Evolutionary conservation across 2,113 vertebrate genomes (phyloP).

Genomic region (Tragelaphus imberbis): DNA sequence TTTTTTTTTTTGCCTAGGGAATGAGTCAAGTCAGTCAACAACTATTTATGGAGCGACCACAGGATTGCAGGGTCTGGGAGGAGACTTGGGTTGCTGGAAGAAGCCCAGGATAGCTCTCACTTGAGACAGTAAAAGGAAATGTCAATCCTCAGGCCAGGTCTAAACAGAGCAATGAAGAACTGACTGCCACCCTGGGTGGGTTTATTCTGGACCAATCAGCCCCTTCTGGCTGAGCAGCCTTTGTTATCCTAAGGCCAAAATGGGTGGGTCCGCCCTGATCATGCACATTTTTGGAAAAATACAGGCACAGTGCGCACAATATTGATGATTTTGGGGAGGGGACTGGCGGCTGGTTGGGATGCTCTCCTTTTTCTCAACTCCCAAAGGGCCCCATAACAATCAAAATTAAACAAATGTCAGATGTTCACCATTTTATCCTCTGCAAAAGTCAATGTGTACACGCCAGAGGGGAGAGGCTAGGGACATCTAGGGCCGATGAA

Average conservation of each 20-base stretch:
- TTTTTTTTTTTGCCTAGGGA: conserved; percentile 22
- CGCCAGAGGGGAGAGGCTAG: not conserved
- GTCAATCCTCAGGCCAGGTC: conserved; percentile 51
- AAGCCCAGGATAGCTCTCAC: conserved; percentile 38
- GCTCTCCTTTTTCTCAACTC: not conserved
- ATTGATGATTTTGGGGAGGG: not conserved
- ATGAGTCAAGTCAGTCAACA: conserved; percentile 69
- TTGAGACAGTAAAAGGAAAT: conserved; percentile 57
- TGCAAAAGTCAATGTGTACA: not conserved
- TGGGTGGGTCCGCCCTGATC: conserved; percentile 22
- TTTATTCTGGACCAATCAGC: conserved; percentile 33
- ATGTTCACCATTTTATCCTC: conserved; percentile 22
- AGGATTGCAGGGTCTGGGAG: conserved; percentile 37
- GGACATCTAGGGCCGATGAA: not conserved
- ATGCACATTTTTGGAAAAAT: conserved; percentile 56
- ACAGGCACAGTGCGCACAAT: not conserved
- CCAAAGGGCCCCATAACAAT: not conserved
- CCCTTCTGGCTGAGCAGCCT: not conserved
- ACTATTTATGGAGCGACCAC: conserved; percentile 68
- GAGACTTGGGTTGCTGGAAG: conserved; percentile 51
- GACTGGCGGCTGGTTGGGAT: not conserved
- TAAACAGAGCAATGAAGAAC: conserved; percentile 46
- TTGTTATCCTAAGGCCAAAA: conserved; percentile 15
- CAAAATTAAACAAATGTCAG: conserved; percentile 41
- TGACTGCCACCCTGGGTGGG: conserved; percentile 39